phyloP scores from a whole-genome alignment of 2,113 vertebrate genomes.

The Apaloderma vittatum region DNA sequence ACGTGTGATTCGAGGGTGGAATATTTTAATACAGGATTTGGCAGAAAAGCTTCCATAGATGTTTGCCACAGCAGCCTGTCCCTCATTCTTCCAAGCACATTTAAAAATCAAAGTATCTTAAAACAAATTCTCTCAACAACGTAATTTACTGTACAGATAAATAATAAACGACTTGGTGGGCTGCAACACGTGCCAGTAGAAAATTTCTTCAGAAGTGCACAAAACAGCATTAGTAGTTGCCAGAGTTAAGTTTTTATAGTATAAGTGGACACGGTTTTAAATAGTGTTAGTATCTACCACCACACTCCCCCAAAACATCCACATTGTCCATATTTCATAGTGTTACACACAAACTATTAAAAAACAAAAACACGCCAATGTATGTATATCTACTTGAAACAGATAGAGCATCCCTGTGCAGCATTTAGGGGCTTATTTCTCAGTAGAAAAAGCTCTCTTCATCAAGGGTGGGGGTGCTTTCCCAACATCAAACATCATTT shows the following conservation, averaged over 20 bases:
- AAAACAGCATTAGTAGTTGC: neutral
- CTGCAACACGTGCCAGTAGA: neutral
- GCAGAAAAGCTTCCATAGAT: neutral
- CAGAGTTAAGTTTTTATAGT: neutral
- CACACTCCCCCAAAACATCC: neutral
- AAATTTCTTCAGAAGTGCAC: neutral
- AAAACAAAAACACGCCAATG: neutral
- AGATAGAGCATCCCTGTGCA: neutral
- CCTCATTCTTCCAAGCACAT: neutral
- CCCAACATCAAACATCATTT: conserved; percentile 91
- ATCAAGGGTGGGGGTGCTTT: conserved; percentile 93
- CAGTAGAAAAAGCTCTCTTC: conserved; percentile 98
- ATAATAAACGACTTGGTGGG: neutral
- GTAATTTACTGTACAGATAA: conserved; percentile 50
- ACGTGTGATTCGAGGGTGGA: neutral
- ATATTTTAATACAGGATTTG: neutral
- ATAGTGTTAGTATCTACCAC: neutral
- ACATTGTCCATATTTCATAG: neutral
- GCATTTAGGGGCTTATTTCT: conserved; percentile 83
- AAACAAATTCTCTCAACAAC: neutral
- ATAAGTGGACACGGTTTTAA: neutral
- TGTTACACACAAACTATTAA: neutral
- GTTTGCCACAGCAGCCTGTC: neutral
- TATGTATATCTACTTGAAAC: neutral
- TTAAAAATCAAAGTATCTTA: neutral